Conservation (phyloP, 2,888 invertebrate species). For the Sycophila texana region DNA sequence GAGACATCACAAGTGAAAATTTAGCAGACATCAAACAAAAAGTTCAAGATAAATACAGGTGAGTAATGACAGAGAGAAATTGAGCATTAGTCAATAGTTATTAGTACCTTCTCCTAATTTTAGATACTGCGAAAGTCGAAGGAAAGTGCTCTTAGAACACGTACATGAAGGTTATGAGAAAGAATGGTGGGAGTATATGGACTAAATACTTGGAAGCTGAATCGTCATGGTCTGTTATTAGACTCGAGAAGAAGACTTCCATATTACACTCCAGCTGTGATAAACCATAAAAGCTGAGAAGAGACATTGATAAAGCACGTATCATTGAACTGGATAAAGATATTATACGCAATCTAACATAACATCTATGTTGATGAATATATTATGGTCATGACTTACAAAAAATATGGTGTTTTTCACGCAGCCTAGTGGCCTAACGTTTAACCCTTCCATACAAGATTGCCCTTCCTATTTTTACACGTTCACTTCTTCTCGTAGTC, state of each 20-base stretch:
- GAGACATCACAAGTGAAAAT: constrained; percentile 98
- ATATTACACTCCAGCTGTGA: constrained; percentile 73
- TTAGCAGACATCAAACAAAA: constrained; percentile 98
- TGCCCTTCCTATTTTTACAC: too few relatives aligned
- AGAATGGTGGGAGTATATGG: constrained; percentile 98
- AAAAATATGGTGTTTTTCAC: too few relatives aligned
- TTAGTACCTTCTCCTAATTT: constrained; percentile 62
- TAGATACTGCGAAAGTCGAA: constrained; percentile 98
- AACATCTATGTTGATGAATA: constrained; percentile 65
- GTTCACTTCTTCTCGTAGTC: too few relatives aligned
- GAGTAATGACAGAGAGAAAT: constrained; percentile 57
- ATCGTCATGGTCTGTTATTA: constrained; percentile 31
- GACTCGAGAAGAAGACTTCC: constrained; percentile 58
- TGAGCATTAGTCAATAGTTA: background rate
- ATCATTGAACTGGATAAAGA: constrained; percentile 51
- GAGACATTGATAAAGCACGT: constrained; percentile 57
- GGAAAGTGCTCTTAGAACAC: constrained; percentile 96
- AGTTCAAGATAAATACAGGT: constrained; percentile 98
- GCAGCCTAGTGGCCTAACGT: too few relatives aligned
- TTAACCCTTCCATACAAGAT: too few relatives aligned
- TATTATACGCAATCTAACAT: constrained; percentile 64
- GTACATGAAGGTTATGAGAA: constrained; percentile 99
- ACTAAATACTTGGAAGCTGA: constrained; percentile 77
- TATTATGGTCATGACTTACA: constrained; percentile 54
- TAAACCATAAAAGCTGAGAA: constrained; percentile 71